phyloP scores from a whole-genome alignment of 2,888 invertebrate genomes.

The Salpingus planirostris region DNA sequence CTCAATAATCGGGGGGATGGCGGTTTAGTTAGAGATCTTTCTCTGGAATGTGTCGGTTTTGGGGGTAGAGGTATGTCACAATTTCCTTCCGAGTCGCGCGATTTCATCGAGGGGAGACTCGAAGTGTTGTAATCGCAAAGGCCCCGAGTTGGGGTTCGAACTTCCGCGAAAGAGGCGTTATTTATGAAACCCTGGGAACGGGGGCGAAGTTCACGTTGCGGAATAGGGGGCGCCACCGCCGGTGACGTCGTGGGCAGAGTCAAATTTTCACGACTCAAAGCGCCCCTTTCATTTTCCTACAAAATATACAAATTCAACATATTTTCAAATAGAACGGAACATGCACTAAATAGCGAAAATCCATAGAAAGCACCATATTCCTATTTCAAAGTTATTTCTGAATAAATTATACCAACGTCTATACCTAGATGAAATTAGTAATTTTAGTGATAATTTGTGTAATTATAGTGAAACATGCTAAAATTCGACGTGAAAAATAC shows the following conservation, averaged over 20 bases:
- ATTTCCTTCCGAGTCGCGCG: constrained; percentile 33
- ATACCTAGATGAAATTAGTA: too few species aligned
- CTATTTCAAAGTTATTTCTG: too few species aligned
- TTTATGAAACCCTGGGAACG: constrained; percentile 50
- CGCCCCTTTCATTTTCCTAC: constrained; percentile 26
- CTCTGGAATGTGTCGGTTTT: constrained; percentile 41
- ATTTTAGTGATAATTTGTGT: too few species aligned
- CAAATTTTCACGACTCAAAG: constrained; percentile 36
- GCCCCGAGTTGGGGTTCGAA: constrained; percentile 39
- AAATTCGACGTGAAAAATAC: constrained; percentile 33
- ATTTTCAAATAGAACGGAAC: too few species aligned
- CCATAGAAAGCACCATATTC: too few species aligned
- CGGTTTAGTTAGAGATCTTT: constrained; percentile 46
- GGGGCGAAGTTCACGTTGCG: constrained; percentile 49
- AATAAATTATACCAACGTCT: too few species aligned
- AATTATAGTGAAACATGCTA: too few species aligned
- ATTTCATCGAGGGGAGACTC: constrained; percentile 41
- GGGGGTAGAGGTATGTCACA: constrained; percentile 44
- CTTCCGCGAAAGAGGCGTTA: constrained; percentile 30
- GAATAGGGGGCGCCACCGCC: constrained; percentile 50
- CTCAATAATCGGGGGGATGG: constrained; percentile 47
- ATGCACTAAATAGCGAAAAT: too few species aligned
- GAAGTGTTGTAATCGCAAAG: constrained; percentile 37
- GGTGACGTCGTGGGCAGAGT: constrained; percentile 36
- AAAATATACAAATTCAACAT: too few species aligned